phyloP scores from a whole-genome alignment of 2,888 invertebrate species.

The Drosophila borborema region DNA sequence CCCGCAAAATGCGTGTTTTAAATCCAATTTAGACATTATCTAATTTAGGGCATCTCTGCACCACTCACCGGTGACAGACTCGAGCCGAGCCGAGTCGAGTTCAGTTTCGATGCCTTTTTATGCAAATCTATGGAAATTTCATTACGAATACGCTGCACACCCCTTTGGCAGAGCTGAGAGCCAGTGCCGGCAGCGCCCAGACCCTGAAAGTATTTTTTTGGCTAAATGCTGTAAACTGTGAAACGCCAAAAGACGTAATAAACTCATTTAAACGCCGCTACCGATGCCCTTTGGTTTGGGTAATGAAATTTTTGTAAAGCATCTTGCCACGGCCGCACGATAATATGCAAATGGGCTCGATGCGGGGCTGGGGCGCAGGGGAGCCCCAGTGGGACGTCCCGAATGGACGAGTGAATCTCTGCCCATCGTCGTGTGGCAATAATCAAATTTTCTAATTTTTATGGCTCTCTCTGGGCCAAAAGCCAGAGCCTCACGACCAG shows the following conservation, averaged over 20 bases:
- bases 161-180: slow-evolving; percentile 43
- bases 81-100: slow-evolving; percentile 14
- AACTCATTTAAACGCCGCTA: slow-evolving; percentile 80
- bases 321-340: slow-evolving; percentile 62
- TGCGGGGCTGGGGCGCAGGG: neutral
- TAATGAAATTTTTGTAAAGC: slow-evolving; percentile 77
- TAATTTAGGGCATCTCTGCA: slow-evolving; percentile 82
- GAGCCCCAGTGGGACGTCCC: slow-evolving; percentile 37
- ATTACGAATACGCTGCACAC: slow-evolving; percentile 66
- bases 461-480: slow-evolving; percentile 72
- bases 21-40: slow-evolving; percentile 85
- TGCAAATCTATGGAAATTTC: slow-evolving; percentile 82
- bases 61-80: slow-evolving; percentile 36
- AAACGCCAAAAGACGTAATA: slow-evolving; percentile 77
- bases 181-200: neutral
- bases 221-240: slow-evolving; percentile 72
- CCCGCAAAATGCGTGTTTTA: slow-evolving; percentile 83
- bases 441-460: slow-evolving; percentile 84
- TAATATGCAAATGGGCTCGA: slow-evolving; percentile 74
- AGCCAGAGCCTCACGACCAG: slow-evolving; percentile 58
- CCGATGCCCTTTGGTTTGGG: slow-evolving; percentile 61
- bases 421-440: slow-evolving; percentile 72
- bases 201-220: slow-evolving; percentile 36
- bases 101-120: slow-evolving; percentile 56
- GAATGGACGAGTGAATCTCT: slow-evolving; percentile 59